Conservation (phyloP, 2,888 invertebrate species). For the Cosmopolites sordidus region DNA sequence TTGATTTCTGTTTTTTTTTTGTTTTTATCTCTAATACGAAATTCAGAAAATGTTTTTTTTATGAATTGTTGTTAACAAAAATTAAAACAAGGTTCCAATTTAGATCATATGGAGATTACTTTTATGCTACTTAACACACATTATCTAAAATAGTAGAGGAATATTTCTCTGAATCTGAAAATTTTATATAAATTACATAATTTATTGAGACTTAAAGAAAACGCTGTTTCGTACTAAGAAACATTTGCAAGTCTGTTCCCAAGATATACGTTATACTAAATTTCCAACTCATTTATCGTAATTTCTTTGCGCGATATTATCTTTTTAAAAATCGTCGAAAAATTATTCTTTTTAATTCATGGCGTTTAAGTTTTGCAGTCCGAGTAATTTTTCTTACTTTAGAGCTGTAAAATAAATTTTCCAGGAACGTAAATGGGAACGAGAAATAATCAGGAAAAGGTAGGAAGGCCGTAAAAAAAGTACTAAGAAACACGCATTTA, state of each 20-base stretch:
- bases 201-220: background rate
- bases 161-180: no score
- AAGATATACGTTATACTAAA: background rate
- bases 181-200: no score
- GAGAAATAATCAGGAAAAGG: background rate
- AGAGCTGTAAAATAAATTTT: background rate
- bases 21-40: no score
- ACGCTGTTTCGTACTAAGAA: background rate
- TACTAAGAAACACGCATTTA: background rate
- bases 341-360: conserved; percentile 1
- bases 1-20: no score
- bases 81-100: no score
- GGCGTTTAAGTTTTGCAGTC: background rate
- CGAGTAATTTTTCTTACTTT: conserved; percentile 1
- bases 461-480: background rate
- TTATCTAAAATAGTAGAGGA: no score
- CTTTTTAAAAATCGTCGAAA: conserved; percentile 1
- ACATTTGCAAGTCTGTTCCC: background rate
- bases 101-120: no score
- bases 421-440: background rate
- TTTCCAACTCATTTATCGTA: background rate
- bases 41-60: no score
- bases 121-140: no score
- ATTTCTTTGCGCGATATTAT: background rate
- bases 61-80: no score